Percentiles rank a stretch among this genome's conserved stretches.
Evolutionary conservation across 1,140 invertebrate genomes (phyloP).

Genomic region (Drosophila parvula): DNA sequence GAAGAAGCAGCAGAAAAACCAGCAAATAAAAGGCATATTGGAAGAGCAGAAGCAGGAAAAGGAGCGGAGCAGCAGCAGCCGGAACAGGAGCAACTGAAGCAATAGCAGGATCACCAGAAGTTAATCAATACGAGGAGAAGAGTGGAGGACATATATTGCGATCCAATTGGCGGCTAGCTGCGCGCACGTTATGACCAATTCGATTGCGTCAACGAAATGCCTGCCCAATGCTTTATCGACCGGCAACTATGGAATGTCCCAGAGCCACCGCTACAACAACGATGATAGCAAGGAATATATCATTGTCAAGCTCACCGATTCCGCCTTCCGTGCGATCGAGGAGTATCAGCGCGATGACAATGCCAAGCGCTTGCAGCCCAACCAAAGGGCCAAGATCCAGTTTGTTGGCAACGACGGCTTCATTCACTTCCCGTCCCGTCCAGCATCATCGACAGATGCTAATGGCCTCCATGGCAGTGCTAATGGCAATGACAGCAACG

Average conservation of each 20-base stretch:
- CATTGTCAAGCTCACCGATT: conserved; percentile 97
- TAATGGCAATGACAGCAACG: conserved; percentile 43
- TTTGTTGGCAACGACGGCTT: conserved; percentile 74
- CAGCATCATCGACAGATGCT: conserved; percentile 45
- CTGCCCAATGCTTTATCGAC: conserved; percentile 92
- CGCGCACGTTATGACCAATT: conserved; percentile 84
- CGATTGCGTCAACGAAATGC: conserved; percentile 89
- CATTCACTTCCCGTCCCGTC: conserved; percentile 78
- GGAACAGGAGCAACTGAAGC: conserved; percentile 3
- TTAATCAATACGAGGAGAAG: not conserved
- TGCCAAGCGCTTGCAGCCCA: conserved; percentile 86
- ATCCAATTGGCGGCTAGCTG: conserved; percentile 51
- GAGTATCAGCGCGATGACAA: conserved; percentile 92
- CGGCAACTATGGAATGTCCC: conserved; percentile 97
- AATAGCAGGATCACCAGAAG: conserved; percentile 1
- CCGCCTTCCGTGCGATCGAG: conserved; percentile 94
- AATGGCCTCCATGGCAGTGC: conserved; percentile 47
- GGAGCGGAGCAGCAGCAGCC: not conserved
- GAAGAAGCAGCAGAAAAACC: not conserved
- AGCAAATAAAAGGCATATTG: not conserved
- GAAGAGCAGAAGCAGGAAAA: not conserved
- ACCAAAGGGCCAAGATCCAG: conserved; percentile 75
- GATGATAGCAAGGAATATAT: conserved; percentile 94
- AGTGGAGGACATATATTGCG: conserved; percentile 27
- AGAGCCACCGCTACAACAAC: conserved; percentile 89